Percentiles rank a stretch among this genome's conserved stretches.
Conservation (phyloP, 2,113 vertebrate genomes). For the Ranitomeya variabilis region DNA sequence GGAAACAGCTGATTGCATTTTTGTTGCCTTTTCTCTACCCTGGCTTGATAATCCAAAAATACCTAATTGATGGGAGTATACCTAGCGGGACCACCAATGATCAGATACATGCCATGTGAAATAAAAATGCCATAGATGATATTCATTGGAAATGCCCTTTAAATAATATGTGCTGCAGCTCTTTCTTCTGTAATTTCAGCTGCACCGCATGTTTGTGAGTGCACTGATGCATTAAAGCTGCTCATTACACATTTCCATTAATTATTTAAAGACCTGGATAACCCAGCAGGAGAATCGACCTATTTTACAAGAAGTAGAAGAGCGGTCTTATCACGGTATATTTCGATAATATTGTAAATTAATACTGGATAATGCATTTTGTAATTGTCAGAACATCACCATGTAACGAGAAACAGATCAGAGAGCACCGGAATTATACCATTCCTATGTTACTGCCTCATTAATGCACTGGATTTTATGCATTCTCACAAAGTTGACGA, state of each 20-base stretch:
- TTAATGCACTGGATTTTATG: slow-evolving; percentile 14
- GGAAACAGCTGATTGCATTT: neutral
- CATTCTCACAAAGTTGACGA: neutral
- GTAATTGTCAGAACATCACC: slow-evolving; percentile 31
- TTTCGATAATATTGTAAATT: slow-evolving; percentile 41
- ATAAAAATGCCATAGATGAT: neutral
- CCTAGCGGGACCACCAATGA: neutral
- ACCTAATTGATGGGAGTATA: neutral
- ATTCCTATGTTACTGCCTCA: neutral
- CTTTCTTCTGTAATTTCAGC: neutral
- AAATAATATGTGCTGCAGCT: neutral
- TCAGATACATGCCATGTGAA: neutral
- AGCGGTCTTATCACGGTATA: slow-evolving; percentile 52
- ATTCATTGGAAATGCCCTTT: neutral
- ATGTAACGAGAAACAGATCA: slow-evolving; percentile 28
- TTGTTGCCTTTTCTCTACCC: neutral
- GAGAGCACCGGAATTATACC: neutral
- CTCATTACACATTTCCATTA: slow-evolving; percentile 62
- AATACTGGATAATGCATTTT: slow-evolving; percentile 38
- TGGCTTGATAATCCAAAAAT: neutral
- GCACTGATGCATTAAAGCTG: slow-evolving; percentile 60
- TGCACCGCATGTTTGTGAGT: neutral
- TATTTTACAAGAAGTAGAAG: slow-evolving; percentile 58
- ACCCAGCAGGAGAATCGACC: slow-evolving; percentile 58
- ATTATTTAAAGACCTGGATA: slow-evolving; percentile 64